phyloP scores from a whole-genome alignment of 2,797 vertebrate genomes.

The Glossophaga mutica region DNA sequence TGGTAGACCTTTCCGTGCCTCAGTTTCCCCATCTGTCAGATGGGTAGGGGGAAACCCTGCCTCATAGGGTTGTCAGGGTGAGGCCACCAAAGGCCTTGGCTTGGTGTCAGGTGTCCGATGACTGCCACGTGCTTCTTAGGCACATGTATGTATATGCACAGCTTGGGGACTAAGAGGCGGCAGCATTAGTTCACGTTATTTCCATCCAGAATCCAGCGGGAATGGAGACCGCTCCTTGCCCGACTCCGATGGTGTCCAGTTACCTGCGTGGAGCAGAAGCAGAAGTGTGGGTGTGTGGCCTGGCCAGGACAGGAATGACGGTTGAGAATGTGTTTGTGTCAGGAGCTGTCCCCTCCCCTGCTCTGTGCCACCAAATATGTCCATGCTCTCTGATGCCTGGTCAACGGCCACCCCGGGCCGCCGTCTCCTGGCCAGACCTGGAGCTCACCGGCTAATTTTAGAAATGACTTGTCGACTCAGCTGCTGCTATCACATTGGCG shows the following conservation, averaged over 20 bases:
- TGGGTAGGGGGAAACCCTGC: not conserved
- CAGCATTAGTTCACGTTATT: fast-evolving
- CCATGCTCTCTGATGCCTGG: conserved; percentile 56
- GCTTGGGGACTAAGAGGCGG: not conserved
- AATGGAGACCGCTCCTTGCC: not conserved
- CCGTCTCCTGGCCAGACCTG: conserved; percentile 61
- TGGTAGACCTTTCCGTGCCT: not conserved
- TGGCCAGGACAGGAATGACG: not conserved
- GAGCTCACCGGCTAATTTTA: conserved; percentile 89
- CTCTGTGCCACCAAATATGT: conserved; percentile 69
- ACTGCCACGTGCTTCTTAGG: fast-evolving
- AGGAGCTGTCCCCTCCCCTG: conserved; percentile 55
- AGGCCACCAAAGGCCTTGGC: not conserved
- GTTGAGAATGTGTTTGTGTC: conserved; percentile 22
- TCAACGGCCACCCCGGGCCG: conserved; percentile 56
- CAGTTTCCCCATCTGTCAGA: not conserved
- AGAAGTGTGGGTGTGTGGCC: not conserved
- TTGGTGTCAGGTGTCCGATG: fast-evolving
- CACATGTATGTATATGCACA: fast-evolving
- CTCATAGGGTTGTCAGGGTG: not conserved
- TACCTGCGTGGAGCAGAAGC: not conserved
- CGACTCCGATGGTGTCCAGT: not conserved
- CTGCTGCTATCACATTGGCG: conserved; percentile 82
- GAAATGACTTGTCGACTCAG: conserved; percentile 85
- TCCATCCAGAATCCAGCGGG: not conserved